Evolutionary conservation across 2,113 vertebrate species (phyloP).

Genomic region (Telmatochromis sp.): DNA sequence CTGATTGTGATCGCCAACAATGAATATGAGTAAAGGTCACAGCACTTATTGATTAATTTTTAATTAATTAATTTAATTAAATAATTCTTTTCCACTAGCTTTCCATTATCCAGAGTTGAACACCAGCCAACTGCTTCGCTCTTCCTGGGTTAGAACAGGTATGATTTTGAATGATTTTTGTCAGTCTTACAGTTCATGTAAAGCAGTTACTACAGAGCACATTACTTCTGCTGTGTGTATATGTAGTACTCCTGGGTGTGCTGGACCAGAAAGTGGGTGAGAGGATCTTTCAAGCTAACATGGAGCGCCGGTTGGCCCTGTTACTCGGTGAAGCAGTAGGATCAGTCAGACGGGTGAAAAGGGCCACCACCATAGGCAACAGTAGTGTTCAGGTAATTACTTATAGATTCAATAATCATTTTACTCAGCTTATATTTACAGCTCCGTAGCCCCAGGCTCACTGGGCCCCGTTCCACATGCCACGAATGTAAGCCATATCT

Average conservation of each 20-base stretch:
- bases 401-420: neutral
- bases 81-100: conserved; percentile 63
- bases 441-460: neutral
- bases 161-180: neutral
- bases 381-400: conserved; percentile 70
- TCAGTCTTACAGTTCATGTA: neutral
- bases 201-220: neutral
- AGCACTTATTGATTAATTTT: neutral
- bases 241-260: conserved; percentile 80
- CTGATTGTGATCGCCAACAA: neutral
- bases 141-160: conserved; percentile 96
- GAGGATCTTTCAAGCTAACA: conserved; percentile 84
- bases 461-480: neutral
- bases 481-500: neutral
- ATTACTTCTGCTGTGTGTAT: neutral
- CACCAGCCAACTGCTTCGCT: conserved; percentile 83
- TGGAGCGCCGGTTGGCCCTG: conserved; percentile 87
- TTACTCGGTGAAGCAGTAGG: conserved; percentile 80
- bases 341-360: conserved; percentile 74
- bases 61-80: no score
- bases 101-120: conserved; percentile 94
- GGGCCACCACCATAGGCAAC: conserved; percentile 82
- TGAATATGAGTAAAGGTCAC: neutral
- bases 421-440: neutral
- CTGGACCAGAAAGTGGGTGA: conserved; percentile 78